A percentile compares a stretch with the other conserved stretches of the same genome.
Conservation (phyloP, 2,113 vertebrate species). For the Saimiri boliviensis region DNA sequence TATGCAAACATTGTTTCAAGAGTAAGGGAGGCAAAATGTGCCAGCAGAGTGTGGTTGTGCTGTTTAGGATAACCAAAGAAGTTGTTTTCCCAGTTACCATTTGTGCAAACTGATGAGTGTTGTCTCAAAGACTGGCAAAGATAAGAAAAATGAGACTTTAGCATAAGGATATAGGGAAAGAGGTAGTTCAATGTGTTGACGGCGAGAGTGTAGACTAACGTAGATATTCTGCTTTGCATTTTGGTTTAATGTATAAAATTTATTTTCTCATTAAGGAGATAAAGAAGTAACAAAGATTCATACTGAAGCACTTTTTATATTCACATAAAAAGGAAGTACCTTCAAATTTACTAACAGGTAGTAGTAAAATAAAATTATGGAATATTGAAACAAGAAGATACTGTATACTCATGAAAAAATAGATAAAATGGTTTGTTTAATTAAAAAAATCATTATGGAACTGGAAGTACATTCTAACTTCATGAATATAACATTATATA, state of each 20-base stretch:
- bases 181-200: background rate
- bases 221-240: background rate
- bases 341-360: slow-evolving; percentile 37
- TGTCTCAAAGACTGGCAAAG: background rate
- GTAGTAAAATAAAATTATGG: background rate
- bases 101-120: background rate
- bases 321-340: slow-evolving; percentile 33
- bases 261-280: slow-evolving; percentile 18
- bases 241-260: background rate
- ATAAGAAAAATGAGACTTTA: background rate
- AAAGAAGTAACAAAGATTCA: background rate
- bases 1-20: background rate
- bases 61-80: background rate
- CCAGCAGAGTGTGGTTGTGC: background rate
- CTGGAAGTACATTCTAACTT: background rate
- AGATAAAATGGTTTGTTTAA: slow-evolving; percentile 10
- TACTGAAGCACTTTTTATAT: slow-evolving; percentile 18
- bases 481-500: background rate
- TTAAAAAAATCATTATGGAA: background rate
- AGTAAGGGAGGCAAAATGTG: background rate
- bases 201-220: background rate
- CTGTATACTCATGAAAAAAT: background rate
- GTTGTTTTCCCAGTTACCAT: background rate
- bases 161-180: background rate
- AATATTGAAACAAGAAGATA: background rate